Conservation (phyloP, 2,113 vertebrate species). For the Larimichthys crocea region DNA sequence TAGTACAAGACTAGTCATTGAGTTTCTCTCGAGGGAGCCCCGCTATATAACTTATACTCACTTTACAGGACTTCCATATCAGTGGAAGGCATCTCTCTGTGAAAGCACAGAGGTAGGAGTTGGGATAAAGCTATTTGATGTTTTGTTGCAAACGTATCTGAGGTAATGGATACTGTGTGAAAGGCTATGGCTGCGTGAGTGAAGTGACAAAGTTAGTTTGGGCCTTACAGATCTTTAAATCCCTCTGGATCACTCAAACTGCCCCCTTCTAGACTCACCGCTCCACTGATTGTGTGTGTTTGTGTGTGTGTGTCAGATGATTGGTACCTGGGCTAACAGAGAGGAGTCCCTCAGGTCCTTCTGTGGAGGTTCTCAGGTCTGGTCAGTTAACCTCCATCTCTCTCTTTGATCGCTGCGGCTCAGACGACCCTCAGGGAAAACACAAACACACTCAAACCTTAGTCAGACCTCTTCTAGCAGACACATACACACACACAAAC, state of each 20-base stretch:
- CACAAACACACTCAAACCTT: slow-evolving; percentile 72
- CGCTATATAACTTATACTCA: slow-evolving; percentile 78
- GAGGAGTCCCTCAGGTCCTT: slow-evolving; percentile 79
- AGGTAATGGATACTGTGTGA: slow-evolving; percentile 82
- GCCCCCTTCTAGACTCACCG: slow-evolving; percentile 63
- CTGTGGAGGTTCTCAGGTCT: slow-evolving; percentile 82
- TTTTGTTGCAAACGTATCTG: slow-evolving; percentile 66
- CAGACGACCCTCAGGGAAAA: slow-evolving; percentile 81
- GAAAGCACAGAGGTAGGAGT: slow-evolving; percentile 66
- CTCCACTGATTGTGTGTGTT: slow-evolving; percentile 71
- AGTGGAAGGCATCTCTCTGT: slow-evolving; percentile 67
- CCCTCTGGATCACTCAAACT: slow-evolving; percentile 75
- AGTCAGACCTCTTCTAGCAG: slow-evolving; percentile 59
- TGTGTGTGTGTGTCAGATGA: slow-evolving; percentile 73
- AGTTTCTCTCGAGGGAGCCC: slow-evolving; percentile 70
- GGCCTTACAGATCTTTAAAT: slow-evolving; percentile 78
- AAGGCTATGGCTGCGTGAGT: slow-evolving; percentile 75
- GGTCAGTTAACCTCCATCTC: slow-evolving; percentile 85
- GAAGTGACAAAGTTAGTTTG: slow-evolving; percentile 85
- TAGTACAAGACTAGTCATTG: slow-evolving; percentile 72
- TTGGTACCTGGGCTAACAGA: slow-evolving; percentile 80
- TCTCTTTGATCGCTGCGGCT: slow-evolving; percentile 79
- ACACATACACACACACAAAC: background rate
- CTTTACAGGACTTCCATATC: slow-evolving; percentile 81
- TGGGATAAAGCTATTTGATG: slow-evolving; percentile 78